These are phyloP conservation scores for Pollenia labialis DNA, from an alignment of 2,888 invertebrate species.

Conservation along the genomic window DNA sequence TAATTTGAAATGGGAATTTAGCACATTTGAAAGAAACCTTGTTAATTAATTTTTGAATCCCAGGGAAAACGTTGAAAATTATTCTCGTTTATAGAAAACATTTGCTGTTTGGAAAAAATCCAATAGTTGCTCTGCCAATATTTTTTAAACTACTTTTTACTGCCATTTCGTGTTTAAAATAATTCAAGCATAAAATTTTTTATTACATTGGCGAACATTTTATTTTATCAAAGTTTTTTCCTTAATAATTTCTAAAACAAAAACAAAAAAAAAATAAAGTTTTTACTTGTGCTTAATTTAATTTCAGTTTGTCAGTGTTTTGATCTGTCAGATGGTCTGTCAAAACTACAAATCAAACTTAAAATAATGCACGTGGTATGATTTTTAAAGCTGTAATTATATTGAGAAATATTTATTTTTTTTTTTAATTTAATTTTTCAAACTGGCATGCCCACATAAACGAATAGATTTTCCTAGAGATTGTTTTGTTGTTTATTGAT, in stretches of 20 bases:
- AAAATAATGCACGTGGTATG: constrained; percentile 14
- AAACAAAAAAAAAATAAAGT: neutral
- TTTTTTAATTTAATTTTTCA: constrained; percentile 17
- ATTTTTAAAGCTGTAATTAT: neutral
- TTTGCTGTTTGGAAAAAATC: too few relatives aligned
- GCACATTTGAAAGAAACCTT: too few relatives aligned
- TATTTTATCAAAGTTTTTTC: constrained; percentile 1
- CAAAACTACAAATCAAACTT: constrained; percentile 45
- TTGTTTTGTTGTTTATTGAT: constrained; percentile 27
- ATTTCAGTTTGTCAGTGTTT: constrained; percentile 1
- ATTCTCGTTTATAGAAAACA: too few relatives aligned
- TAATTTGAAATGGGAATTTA: too few relatives aligned
- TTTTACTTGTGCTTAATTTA: neutral
- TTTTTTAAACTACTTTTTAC: neutral
- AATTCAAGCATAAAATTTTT: constrained; percentile 23
- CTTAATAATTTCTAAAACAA: constrained; percentile 5
- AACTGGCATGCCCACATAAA: constrained; percentile 31
- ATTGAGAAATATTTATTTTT: neutral
- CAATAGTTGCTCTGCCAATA: neutral
- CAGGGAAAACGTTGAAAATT: too few relatives aligned
- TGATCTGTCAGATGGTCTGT: constrained; percentile 37
- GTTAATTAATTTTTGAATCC: too few relatives aligned
- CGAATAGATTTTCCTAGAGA: constrained; percentile 1
- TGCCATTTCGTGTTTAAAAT: constrained; percentile 14
- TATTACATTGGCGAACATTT: neutral